phyloP scores from a whole-genome alignment of 2,888 invertebrate genomes.

The Cerastis rubricosa region DNA sequence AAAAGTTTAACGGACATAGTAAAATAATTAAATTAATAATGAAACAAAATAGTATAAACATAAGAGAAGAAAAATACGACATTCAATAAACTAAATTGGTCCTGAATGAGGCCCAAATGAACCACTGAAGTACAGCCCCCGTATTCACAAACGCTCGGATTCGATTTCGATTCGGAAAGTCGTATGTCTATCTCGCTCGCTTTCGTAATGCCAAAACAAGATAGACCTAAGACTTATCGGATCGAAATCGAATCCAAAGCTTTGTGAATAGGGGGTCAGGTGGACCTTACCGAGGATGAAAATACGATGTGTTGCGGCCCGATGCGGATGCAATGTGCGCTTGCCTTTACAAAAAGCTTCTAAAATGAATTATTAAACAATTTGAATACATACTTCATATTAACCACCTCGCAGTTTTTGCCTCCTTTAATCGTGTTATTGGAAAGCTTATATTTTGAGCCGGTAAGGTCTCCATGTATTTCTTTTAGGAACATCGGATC shows the following conservation, averaged over 20 bases:
- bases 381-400: constrained; percentile 40
- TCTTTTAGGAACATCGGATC: constrained; percentile 48
- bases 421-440: constrained; percentile 54
- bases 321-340: neutral
- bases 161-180: too few relatives aligned
- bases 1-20: too few relatives aligned
- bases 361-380: neutral
- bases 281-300: neutral
- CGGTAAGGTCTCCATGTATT: constrained; percentile 47
- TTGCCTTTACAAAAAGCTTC: neutral
- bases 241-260: too few relatives aligned
- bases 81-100: too few relatives aligned
- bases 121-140: neutral
- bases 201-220: too few relatives aligned
- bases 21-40: too few relatives aligned
- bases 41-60: too few relatives aligned
- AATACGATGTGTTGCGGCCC: neutral
- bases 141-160: too few relatives aligned
- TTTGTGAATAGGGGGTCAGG: too few relatives aligned
- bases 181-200: too few relatives aligned
- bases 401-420: constrained; percentile 29
- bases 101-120: neutral
- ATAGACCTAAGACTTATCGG: too few relatives aligned
- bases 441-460: constrained; percentile 41
- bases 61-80: too few relatives aligned